Evolutionary conservation across 2,797 vertebrate genomes (phyloP).

Genomic region (Chelonia mydas): DNA sequence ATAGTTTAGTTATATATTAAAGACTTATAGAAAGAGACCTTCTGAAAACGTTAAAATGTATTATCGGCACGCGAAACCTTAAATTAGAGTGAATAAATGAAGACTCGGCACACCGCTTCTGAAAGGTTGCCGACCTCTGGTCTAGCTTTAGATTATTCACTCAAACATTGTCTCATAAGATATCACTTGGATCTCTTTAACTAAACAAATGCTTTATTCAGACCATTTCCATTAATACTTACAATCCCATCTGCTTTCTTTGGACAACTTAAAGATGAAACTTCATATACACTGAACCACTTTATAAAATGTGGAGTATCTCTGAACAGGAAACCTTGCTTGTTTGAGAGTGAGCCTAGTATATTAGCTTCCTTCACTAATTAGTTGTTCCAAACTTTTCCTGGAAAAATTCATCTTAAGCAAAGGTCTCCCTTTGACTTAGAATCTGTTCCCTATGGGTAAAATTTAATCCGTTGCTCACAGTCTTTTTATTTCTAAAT

Average conservation of each 20-base stretch:
- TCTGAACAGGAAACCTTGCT: slow-evolving; percentile 17
- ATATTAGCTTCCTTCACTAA: not conserved
- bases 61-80: too few relatives aligned
- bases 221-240: not conserved
- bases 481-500: not conserved
- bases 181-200: slow-evolving; percentile 37
- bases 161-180: slow-evolving; percentile 13
- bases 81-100: too few relatives aligned
- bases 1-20: too few relatives aligned
- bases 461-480: not conserved
- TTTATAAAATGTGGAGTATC: slow-evolving; percentile 8
- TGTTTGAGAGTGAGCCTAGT: not conserved
- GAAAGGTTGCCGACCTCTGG: not conserved
- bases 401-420: not conserved
- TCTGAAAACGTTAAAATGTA: too few relatives aligned
- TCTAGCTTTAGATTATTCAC: slow-evolving; percentile 2
- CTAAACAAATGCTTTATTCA: slow-evolving; percentile 29
- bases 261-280: slow-evolving; percentile 40
- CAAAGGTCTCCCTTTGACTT: not conserved
- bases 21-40: too few relatives aligned
- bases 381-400: not conserved
- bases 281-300: not conserved
- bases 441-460: not conserved
- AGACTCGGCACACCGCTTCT: too few relatives aligned
- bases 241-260: not conserved